Base-by-base conservation (phyloP, 1,140 invertebrate genomes). In the Plodia interpunctella region DNA sequence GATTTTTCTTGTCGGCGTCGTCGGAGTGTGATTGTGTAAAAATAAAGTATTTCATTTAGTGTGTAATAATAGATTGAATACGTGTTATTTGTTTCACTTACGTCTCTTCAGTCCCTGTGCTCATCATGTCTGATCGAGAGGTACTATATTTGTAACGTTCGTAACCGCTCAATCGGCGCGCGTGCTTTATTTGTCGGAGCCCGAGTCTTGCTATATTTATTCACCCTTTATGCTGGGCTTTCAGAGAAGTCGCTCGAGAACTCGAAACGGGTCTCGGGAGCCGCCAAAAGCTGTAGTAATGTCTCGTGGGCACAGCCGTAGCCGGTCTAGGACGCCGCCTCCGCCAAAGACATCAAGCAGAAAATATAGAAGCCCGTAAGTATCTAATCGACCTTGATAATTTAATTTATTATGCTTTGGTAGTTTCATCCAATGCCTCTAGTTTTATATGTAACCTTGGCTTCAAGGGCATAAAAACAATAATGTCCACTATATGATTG, bases 111-210 rank as follows among this genome's bases (percentile, higher is more conserved):
- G 72, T 76, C 71, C 62, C 59, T 64, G 63, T 66, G 66, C 50
- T 64, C 74, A 66, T 65, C 62, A 90, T 90, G 89, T 90, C 89
- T 62, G 89, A 90, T 78, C 79, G 86, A 74, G 89, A 90, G 89
- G 89, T 90, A 87, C 74, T 87, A 82, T 78, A 74, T 76, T 86
- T 81, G 78, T 56, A 52, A 50, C 62, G 59, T 64, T 68, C 63
- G 52, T 60, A 53, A 57, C 56, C 67, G 58, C 60, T 60, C 56
- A 65, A 63, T 70, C 62, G 65, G 61, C 65, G 76, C 76, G 72
- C 80, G 71, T 80, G 80, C 71, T 74, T 76, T 78, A 78, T 81
- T 79, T 65, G 64, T 65, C 63, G 63, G 63, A 59, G 53, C 18
- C 28, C 44, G 57, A 17, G 61, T 56, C 59, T 62, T 49, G 57